Evolutionary conservation across 2,888 invertebrate species (phyloP).

Genomic region (Tinea trinotella): DNA sequence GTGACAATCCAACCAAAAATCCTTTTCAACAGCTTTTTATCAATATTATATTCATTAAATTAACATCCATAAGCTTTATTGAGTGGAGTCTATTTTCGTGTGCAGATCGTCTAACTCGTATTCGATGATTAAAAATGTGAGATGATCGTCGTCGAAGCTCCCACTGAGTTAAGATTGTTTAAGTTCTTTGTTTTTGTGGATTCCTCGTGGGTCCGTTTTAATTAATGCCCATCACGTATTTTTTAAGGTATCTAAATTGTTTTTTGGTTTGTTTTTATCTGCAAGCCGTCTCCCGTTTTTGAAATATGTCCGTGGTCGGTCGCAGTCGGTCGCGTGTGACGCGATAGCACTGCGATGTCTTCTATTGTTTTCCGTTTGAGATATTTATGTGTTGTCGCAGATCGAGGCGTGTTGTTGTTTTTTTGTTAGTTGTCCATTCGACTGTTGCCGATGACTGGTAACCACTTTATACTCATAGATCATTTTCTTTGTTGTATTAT

Average conservation of each 20-base stretch:
- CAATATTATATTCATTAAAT: conserved; percentile 25
- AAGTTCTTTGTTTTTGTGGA: conserved; percentile 67
- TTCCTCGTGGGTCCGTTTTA: conserved; percentile 70
- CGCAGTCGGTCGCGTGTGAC: conserved; percentile 47
- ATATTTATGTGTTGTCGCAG: conserved; percentile 64
- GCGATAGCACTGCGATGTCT: conserved; percentile 60
- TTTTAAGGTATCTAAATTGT: conserved; percentile 39
- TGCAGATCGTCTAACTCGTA: conserved; percentile 37
- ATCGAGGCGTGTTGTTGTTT: conserved; percentile 37
- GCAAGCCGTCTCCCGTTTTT: conserved; percentile 45
- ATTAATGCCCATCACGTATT: conserved; percentile 73
- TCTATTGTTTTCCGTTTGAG: conserved; percentile 71
- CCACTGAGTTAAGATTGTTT: conserved; percentile 68
- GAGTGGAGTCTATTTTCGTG: conserved; percentile 36
- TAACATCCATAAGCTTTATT: conserved; percentile 16
- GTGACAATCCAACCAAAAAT: conserved; percentile 70
- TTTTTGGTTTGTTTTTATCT: conserved; percentile 35
- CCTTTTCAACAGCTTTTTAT: conserved; percentile 64
- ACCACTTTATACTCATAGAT: conserved; percentile 47
- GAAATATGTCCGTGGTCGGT: conserved; percentile 56
- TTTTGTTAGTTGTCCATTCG: conserved; percentile 19
- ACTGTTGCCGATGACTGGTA: conserved; percentile 38
- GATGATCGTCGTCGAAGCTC: conserved; percentile 68
- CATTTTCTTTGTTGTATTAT: conserved; percentile 34
- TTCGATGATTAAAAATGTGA: conserved; percentile 69